Base-by-base conservation (phyloP, 1,140 invertebrate genomes). In the Lasioglossum baleicum region DNA sequence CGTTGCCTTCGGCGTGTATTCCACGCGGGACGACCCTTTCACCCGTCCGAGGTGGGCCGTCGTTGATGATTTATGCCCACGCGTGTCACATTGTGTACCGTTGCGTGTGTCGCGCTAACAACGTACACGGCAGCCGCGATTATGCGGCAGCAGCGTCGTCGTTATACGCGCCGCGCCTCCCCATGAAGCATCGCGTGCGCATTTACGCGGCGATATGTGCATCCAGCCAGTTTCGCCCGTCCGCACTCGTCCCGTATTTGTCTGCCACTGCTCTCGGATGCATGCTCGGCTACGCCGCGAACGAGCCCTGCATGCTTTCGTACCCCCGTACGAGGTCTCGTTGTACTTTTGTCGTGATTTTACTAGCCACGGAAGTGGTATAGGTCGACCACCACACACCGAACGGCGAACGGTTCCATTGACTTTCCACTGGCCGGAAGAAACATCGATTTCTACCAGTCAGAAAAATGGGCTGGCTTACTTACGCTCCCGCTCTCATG, bases 1-100 rank as follows among this genome's bases (percentile, higher is more conserved):
- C 61, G 61, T 64, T 64, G 17, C 31, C 15, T 7, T 60, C 17
- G 7, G 40, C 40, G 8, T 13, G 10, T n/a, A 48, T 48, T 48
- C 44, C 10, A 13, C 10, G 10, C 10, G 10, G 44, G 10, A 11
- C 44, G 10, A 11, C 44, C 44, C 44, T 26, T 53, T 15, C 13
- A 44, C 60, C 40, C 48, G 22, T n/a, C 53, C 64, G 31, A 15
- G 20, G 60, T 56, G 72, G 60, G 58, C 40, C 6, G 63, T 26
- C 6, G 26, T 22, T n/a, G 64, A 31, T 60, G 76, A 83, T 84
- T 83, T 80, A 83, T 83, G 60, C 65, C 26, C 35, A 40, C 66
- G 70, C 81, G 67, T 77, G 72, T 83, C 81, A 74, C 75, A 75
- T 74, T 73, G 69, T 74, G 66, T 56, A 79, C 53, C 35, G 2